Conservation (phyloP, 2,888 invertebrate species). For the Parthenolecanium corni region DNA sequence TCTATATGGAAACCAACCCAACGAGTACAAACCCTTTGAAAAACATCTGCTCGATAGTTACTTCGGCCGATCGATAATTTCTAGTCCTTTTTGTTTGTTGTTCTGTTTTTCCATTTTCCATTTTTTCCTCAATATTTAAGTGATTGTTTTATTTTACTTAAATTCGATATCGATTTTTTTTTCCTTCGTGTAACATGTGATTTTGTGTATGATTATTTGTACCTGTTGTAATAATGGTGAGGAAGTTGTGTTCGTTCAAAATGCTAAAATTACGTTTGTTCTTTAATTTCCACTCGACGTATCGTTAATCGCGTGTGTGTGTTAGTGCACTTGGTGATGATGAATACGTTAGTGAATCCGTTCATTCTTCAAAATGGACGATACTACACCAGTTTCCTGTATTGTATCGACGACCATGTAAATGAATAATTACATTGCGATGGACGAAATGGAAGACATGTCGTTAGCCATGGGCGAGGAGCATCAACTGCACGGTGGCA, state of each 20-base stretch:
- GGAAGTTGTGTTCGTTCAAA: not conserved
- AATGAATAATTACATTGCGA: not conserved
- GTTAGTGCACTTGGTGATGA: no score
- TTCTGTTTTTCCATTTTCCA: not conserved
- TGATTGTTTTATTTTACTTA: not conserved
- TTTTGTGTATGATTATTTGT: slow-evolving; percentile 1
- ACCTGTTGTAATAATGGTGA: not conserved
- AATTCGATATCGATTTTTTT: not conserved
- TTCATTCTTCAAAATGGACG: no score
- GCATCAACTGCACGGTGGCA: slow-evolving; percentile 22
- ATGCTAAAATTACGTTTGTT: not conserved
- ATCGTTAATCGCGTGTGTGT: not conserved
- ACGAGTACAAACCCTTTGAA: slow-evolving; percentile 6
- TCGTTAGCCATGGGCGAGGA: slow-evolving; percentile 22
- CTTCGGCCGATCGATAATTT: slow-evolving; percentile 19
- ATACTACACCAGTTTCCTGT: no score
- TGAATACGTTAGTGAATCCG: no score
- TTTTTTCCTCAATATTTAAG: not conserved
- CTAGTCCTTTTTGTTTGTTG: slow-evolving; percentile 1
- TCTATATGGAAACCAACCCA: slow-evolving; percentile 1
- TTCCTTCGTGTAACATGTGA: slow-evolving; percentile 6
- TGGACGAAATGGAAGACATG: slow-evolving; percentile 23
- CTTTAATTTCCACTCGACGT: not conserved
- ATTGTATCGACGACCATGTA: not conserved
- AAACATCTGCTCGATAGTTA: slow-evolving; percentile 26